A percentile compares a stretch with the other conserved stretches of the same genome.
Conservation (phyloP, 1,140 invertebrate species). For the Atta cephalotes region DNA sequence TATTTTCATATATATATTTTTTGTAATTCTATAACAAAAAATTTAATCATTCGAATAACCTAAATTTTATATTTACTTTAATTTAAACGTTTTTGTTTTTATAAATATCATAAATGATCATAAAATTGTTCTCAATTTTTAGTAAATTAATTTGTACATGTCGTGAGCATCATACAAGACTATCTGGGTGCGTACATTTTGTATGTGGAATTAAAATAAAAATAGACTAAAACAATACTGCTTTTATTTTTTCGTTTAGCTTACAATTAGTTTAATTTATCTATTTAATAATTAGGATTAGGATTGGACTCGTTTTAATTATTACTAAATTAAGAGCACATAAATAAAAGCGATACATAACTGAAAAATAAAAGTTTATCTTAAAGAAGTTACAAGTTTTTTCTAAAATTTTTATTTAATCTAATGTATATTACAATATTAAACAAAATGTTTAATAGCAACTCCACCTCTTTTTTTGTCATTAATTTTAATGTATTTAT, state of each 20-base stretch:
- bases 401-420: neutral
- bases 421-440: too few species aligned
- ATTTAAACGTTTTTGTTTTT: too few species aligned
- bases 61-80: too few species aligned
- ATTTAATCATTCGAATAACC: too few species aligned
- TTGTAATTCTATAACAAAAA: too few species aligned
- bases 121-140: too few species aligned
- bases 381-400: too few species aligned
- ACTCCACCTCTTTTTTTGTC: neutral
- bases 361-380: neutral
- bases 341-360: neutral
- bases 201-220: neutral
- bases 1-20: too few species aligned
- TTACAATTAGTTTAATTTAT: neutral
- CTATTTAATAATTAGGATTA: neutral
- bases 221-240: neutral
- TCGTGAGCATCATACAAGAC: too few species aligned
- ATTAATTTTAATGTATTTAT: neutral
- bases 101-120: too few species aligned
- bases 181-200: neutral
- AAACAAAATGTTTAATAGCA: neutral
- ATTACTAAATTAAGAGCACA: neutral
- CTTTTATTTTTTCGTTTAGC: neutral
- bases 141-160: too few species aligned
- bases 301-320: neutral